Base-by-base conservation (phyloP, 1,140 invertebrate genomes). In the Adoxophyes honmai region DNA sequence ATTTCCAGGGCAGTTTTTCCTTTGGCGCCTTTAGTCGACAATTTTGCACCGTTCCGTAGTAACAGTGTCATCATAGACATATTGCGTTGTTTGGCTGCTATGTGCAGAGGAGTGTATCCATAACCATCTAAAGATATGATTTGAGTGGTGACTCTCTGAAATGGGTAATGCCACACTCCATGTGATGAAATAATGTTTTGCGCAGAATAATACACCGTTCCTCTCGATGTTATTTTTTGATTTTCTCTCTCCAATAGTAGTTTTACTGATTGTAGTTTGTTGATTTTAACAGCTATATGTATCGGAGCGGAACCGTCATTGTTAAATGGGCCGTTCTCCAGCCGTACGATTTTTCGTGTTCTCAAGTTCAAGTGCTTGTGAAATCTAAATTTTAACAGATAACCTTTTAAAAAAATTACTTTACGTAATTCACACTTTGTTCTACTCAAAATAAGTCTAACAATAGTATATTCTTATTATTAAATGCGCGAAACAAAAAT, bases 271-370 rank as follows among this genome's bases (percentile, higher is more conserved):
- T 48, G 16, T 11, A 18, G 42, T 11, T 48, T 21, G 11, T 48
- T 48, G 21, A 16, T 21, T 21, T 21, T 11, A 6, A 18, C 42
- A 21, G 42, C 42, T 48, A 21, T 21, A 11, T 48, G 42, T 21
- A 48, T 48, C 11, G 42, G 42, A n/a, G 42, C 42, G 42, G 18
- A 48, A 28, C 42, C 42, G 9, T 48, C 11, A 21, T 48, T 16
- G 16, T 18, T 48, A 5, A 48, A 48, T n/a, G n/a, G n/a, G n/a
- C n/a, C n/a, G n/a, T n/a, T n/a, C n/a, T n/a, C n/a, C n/a, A n/a
- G n/a, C n/a, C n/a, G n/a, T n/a, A n/a, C n/a, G n/a, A n/a, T n/a
- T n/a, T n/a, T n/a, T n/a, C n/a, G n/a, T n/a, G n/a, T n/a, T n/a
- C n/a, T n/a, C n/a, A n/a, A n/a, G n/a, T n/a, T n/a, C n/a, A n/a